Conservation (phyloP, 1,140 invertebrate species). For the Drosophila tristis region DNA sequence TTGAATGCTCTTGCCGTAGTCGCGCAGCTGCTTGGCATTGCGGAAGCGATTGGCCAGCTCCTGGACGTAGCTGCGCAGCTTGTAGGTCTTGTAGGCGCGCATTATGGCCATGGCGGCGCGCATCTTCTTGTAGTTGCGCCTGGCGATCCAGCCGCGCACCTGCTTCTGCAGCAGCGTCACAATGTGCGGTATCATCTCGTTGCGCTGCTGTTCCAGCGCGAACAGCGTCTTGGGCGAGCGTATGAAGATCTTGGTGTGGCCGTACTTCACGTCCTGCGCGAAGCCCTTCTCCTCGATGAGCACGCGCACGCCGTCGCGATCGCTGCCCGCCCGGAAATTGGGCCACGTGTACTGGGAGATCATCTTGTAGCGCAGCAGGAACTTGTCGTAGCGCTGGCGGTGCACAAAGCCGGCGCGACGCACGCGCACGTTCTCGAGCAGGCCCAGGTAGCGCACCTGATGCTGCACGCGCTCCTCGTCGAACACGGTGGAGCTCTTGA, state of each 20-base stretch:
- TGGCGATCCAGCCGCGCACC: constrained; percentile 93
- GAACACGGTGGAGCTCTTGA: constrained; percentile 90
- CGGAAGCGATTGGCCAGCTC: constrained; percentile 88
- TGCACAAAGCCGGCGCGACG: constrained; percentile 97
- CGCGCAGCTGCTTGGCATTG: constrained; percentile 86
- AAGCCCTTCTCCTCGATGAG: constrained; percentile 93
- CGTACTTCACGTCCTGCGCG: constrained; percentile 94
- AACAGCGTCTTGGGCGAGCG: constrained; percentile 95
- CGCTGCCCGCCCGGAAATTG: constrained; percentile 91
- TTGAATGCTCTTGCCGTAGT: constrained; percentile 91
- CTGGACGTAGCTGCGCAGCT: constrained; percentile 91
- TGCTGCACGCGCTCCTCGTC: constrained; percentile 92
- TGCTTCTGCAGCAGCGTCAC: constrained; percentile 97
- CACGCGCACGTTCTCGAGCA: constrained; percentile 97
- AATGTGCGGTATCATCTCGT: constrained; percentile 93
- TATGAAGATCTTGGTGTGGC: constrained; percentile 97
- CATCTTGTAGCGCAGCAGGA: constrained; percentile 96
- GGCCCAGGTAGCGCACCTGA: constrained; percentile 95
- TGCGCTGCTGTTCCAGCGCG: constrained; percentile 92
- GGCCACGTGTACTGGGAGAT: constrained; percentile 97
- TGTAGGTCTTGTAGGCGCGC: constrained; percentile 93
- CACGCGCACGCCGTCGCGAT: constrained; percentile 92
- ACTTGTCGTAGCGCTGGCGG: constrained; percentile 94
- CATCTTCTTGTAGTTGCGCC: constrained; percentile 92
- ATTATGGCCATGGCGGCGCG: constrained; percentile 93